phyloP scores from a whole-genome alignment of 1,140 invertebrate genomes.

The Zeugodacus cucurbitae region DNA sequence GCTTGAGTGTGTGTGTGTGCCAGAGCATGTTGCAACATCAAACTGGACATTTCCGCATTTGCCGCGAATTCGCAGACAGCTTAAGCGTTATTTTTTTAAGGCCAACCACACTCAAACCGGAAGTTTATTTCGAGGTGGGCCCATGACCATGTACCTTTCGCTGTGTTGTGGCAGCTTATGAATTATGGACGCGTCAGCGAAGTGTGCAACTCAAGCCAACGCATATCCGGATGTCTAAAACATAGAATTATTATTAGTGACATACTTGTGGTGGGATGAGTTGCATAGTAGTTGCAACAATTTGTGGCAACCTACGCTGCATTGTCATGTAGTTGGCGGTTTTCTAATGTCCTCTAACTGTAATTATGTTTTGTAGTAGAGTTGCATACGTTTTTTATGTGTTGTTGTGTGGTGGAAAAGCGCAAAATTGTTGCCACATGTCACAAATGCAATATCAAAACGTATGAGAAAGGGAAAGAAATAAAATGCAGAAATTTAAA shows the following conservation, averaged over 20 bases:
- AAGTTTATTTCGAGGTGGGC: background rate
- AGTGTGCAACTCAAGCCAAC: background rate
- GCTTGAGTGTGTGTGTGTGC: background rate
- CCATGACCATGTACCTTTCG: background rate
- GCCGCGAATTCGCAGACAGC: background rate
- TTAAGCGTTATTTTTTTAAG: background rate
- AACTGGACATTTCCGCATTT: constrained; percentile 6
- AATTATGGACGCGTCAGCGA: too few relatives aligned
- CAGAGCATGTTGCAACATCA: background rate
- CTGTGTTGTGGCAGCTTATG: background rate
- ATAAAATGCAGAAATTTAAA: background rate
- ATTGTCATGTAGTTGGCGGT: background rate
- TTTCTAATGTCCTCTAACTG: background rate
- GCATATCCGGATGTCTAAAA: background rate
- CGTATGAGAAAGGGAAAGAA: too few relatives aligned
- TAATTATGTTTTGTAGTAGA: background rate
- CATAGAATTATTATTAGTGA: background rate
- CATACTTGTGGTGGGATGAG: background rate
- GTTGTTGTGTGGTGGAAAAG: background rate
- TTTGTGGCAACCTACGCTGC: background rate
- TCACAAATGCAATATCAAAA: background rate
- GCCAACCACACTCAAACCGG: background rate
- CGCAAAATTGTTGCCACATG: background rate
- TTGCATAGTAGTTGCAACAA: background rate
- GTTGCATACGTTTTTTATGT: background rate